Conservation (phyloP, 2,113 vertebrate genomes). For the Xiphophorus couchianus region DNA sequence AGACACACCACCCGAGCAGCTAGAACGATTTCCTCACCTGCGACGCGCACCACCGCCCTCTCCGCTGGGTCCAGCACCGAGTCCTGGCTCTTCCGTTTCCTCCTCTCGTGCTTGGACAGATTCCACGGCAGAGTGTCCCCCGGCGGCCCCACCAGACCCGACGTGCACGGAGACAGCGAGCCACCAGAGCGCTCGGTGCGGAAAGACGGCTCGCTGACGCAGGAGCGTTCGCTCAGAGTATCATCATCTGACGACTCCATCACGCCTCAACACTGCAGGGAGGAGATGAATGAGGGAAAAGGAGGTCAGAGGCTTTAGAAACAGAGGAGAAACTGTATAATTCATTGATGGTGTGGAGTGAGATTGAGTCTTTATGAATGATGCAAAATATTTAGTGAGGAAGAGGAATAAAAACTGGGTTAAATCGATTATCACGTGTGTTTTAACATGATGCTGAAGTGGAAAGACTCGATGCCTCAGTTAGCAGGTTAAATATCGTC, state of each 20-base stretch:
- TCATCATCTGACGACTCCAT: conserved; percentile 99
- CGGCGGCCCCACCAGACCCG: conserved; percentile 84
- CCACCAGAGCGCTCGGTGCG: conserved; percentile 93
- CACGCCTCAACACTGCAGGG: conserved; percentile 29
- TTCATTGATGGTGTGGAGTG: conserved; percentile 34
- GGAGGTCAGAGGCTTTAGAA: conserved; percentile 35
- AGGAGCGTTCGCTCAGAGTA: conserved; percentile 93
- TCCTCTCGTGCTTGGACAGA: conserved; percentile 93
- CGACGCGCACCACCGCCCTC: conserved; percentile 94
- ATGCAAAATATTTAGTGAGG: conserved; percentile 31
- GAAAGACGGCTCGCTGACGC: conserved; percentile 89
- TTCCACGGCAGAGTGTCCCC: conserved; percentile 99
- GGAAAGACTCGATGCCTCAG: not conserved
- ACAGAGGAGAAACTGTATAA: conserved; percentile 54
- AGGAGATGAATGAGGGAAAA: conserved; percentile 17
- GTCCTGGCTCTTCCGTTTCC: conserved; percentile 96
- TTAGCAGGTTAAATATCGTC: not conserved
- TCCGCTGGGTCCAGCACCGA: conserved; percentile 97
- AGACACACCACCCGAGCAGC: not conserved
- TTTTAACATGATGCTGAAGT: too few relatives aligned
- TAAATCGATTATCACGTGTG: too few relatives aligned
- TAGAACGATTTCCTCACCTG: conserved; percentile 84
- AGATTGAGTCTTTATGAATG: conserved; percentile 48
- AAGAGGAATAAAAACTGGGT: not conserved
- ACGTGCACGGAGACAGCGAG: conserved; percentile 90